A percentile compares a stretch with the other conserved stretches of the same genome.
These are phyloP conservation scores for Brachionus koreanus DNA, from an alignment of 1,140 invertebrate genomes.

Conservation along the genomic window DNA sequence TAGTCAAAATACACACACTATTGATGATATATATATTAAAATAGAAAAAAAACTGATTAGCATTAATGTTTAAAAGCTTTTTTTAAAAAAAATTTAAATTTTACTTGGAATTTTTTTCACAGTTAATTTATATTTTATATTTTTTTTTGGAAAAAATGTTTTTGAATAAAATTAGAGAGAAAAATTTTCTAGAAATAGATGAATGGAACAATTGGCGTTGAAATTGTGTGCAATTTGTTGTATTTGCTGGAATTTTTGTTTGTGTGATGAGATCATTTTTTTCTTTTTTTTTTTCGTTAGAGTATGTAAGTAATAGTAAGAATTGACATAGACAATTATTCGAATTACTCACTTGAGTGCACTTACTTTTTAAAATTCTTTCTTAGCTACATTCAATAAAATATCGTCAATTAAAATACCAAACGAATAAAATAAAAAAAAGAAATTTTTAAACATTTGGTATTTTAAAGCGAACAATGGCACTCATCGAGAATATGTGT, in stretches of 20 bases:
- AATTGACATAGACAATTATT: background rate
- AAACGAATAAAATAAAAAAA: background rate
- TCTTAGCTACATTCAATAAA: background rate
- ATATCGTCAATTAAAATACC: slow-evolving; percentile 8
- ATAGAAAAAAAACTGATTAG: no score
- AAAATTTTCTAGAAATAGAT: no score
- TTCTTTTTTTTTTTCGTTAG: background rate
- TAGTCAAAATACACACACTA: no score
- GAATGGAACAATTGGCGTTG: no score
- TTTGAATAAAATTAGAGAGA: no score
- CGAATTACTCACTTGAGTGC: background rate
- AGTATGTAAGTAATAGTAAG: background rate
- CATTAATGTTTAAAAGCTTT: no score
- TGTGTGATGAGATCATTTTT: background rate
- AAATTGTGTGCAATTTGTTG: no score
- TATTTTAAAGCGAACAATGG: background rate
- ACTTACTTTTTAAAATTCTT: background rate
- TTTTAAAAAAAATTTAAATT: no score
- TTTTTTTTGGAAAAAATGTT: no score
- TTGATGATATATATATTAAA: no score
- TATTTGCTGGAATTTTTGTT: background rate
- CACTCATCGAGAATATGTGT: background rate
- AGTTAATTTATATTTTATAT: no score
- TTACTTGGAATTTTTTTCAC: no score
- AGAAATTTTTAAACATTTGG: background rate